Base-by-base conservation (phyloP, 2,113 vertebrate species). In the Nanorana parkeri region DNA sequence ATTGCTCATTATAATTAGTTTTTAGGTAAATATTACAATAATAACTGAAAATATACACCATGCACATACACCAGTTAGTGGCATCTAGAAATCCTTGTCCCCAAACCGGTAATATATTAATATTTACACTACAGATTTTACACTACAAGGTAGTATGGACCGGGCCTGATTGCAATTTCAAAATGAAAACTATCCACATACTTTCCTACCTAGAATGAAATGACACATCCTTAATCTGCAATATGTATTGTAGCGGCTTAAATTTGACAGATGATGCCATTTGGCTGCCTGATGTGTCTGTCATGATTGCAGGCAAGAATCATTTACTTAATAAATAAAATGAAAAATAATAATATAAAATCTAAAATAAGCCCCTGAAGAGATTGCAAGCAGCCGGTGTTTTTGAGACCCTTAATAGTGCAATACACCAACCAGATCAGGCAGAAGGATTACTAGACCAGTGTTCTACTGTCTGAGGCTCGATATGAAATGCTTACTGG, bases 281-380 rank as follows among this genome's bases (percentile, higher is more conserved):
- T 83, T 83, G 61, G 20, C 56, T 68, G 63, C 52, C 63, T 83
- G 80, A 76, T 75, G 51, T 32, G 51, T 21, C 72, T 75, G 80
- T 51, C 72, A 83, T 83, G 75, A 68, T 67, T 51, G 72, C 52
- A 17, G 63, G 28, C 36, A 68, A 36, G 72, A 83, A 83, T 76
- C 63, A 83, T 28, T 83, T 72, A 83, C 61, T 75, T 83, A 75
- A 76, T 83, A 82, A 75, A 82, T n/a, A 74, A 64, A 80, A 75
- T 73, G 64, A 82, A 81, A 54, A 74, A 72, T 55, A 81, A 82
- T 68, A 82, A 74, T 58, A 75, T 32, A 76, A 82, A 76, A 76
- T 68, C 71, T 75, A 68, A 67, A 82, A 55, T 75, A 82, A 75
- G 80, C 63, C 52, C 28, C 80, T 67, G 72, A 82, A 52, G 63